A percentile compares a stretch with the other conserved stretches of the same genome.
Conservation (phyloP, 92 coral and sea anemone genomes). For the Umimayanthus chanpuru region DNA sequence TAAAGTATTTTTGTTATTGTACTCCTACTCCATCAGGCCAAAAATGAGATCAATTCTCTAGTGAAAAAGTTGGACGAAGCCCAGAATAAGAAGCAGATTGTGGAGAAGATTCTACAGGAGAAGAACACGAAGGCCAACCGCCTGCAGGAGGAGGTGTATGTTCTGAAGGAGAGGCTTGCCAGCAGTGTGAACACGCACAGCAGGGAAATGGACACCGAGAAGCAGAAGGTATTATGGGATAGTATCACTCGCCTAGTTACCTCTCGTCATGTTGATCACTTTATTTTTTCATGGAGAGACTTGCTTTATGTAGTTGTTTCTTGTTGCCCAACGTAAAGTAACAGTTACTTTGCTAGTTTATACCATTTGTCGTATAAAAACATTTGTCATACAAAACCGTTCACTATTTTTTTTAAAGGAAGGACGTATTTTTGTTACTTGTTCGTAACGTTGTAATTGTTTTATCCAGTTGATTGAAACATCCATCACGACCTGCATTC, state of each 20-base stretch:
- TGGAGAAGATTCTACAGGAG: slow-evolving; percentile 86
- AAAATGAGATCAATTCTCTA: slow-evolving; percentile 72
- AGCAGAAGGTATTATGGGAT: slow-evolving; percentile 74
- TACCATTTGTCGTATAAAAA: too few species aligned
- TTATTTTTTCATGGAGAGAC: background rate
- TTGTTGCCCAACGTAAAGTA: background rate
- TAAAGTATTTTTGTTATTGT: background rate
- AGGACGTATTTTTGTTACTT: background rate
- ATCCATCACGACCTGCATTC: too few species aligned
- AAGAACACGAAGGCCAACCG: slow-evolving; percentile 78
- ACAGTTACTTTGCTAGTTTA: background rate
- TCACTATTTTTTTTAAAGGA: background rate
- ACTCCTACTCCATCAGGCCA: slow-evolving; percentile 59
- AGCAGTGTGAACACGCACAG: slow-evolving; percentile 68
- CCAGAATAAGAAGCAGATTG: slow-evolving; percentile 67
- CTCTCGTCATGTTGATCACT: background rate
- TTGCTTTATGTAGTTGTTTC: too few species aligned
- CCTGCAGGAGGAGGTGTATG: slow-evolving; percentile 82
- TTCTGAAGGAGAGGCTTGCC: slow-evolving; percentile 79
- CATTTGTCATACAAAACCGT: too few species aligned
- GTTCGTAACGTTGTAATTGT: too few species aligned
- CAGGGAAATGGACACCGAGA: slow-evolving; percentile 86
- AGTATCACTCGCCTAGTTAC: background rate
- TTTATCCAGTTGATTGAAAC: too few species aligned
- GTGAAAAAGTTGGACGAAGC: slow-evolving; percentile 85